phyloP scores from a whole-genome alignment of 2,113 vertebrate species.

The Sciurus niger region DNA sequence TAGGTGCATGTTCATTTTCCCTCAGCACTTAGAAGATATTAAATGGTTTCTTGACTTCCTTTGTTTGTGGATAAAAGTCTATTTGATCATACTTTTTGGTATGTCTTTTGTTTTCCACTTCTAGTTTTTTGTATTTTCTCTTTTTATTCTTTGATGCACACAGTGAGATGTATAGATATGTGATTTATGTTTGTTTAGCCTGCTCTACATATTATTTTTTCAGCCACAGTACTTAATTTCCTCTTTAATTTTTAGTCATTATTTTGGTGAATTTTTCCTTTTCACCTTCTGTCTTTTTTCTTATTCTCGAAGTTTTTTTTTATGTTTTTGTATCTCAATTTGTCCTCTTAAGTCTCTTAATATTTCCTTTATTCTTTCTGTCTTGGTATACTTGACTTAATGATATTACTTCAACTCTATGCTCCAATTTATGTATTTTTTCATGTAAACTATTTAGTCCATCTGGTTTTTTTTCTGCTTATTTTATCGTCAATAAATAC shows the following conservation, averaged over 20 bases:
- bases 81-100: conserved; percentile 42
- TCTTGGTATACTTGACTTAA: background rate
- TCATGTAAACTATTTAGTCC: background rate
- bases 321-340: conserved; percentile 52
- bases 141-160: conserved; percentile 33
- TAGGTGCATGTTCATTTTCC: conserved; percentile 20
- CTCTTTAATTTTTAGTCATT: conserved; percentile 22
- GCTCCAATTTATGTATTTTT: conserved; percentile 56
- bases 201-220: background rate
- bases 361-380: conserved; percentile 15
- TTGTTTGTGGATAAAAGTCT: conserved; percentile 14
- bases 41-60: conserved; percentile 41
- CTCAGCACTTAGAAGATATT: conserved; percentile 45
- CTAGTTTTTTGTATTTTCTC: conserved; percentile 34
- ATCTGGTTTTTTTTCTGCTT: conserved; percentile 48
- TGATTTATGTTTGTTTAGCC: conserved; percentile 42
- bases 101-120: background rate
- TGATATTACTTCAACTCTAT: conserved; percentile 43
- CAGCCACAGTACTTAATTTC: background rate
- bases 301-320: conserved; percentile 55
- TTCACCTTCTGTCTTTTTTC: background rate
- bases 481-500: conserved; percentile 45
- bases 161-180: background rate
- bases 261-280: conserved; percentile 17
- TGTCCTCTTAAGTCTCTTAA: conserved; percentile 25